Evolutionary conservation across 2,113 vertebrate species (phyloP).

Genomic region (Mormyrus iriodes): DNA sequence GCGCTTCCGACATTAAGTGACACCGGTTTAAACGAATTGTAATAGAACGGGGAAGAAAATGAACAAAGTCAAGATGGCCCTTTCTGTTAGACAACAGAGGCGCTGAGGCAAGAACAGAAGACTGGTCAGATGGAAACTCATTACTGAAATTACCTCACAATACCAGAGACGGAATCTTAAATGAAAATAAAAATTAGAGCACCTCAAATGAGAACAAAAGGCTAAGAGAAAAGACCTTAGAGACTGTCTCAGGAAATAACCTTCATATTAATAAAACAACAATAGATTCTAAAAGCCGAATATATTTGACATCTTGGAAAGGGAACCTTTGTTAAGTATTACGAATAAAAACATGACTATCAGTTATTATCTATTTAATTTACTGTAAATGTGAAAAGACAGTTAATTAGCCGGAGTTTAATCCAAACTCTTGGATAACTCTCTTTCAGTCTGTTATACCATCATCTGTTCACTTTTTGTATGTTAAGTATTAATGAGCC

Average conservation of each 20-base stretch:
- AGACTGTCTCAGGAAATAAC: not conserved
- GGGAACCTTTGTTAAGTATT: not conserved
- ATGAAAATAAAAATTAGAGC: not conserved
- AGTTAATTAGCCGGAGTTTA: constrained; percentile 1
- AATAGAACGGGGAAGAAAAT: not conserved
- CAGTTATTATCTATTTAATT: constrained; percentile 7
- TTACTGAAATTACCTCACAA: constrained; percentile 23
- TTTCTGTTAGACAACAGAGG: constrained; percentile 1
- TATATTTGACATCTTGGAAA: not conserved
- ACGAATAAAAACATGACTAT: not conserved
- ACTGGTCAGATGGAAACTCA: constrained; percentile 9
- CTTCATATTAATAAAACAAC: not conserved
- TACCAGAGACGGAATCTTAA: constrained; percentile 12
- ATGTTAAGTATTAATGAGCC: not conserved
- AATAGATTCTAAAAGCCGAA: not conserved
- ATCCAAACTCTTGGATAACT: not conserved
- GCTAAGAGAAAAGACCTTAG: not conserved
- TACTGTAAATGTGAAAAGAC: not conserved
- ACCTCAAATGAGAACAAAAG: constrained; percentile 11
- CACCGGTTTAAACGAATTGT: constrained; percentile 25
- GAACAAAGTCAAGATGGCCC: not conserved
- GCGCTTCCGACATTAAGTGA: constrained; percentile 11
- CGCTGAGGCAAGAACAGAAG: not conserved
- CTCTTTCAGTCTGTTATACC: not conserved
- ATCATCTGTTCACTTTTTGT: not conserved